Evolutionary conservation across 2,888 invertebrate genomes (phyloP), one percentile per base, ranked within the genome.

Genomic region (Drosophila crucigera): DNA sequence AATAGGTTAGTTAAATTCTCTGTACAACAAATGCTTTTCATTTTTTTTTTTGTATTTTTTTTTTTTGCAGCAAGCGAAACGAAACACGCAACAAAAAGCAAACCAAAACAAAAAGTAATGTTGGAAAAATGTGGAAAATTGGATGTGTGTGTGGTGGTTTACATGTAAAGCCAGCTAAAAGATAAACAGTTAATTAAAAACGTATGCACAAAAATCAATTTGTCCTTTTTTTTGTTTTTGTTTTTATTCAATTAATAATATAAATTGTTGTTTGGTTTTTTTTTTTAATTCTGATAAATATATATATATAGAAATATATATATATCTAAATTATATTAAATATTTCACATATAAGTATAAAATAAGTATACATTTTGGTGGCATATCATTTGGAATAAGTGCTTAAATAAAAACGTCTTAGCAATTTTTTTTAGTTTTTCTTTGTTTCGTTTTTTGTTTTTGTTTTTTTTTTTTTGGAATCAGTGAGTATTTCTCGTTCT

Each of bases 1-100:
- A 92, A 92, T 92, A 91, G 92, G 92, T 92, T 92, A 92, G 92
- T 92, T 77, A 91, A 90, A 90, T 87, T 89, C 84, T 76, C 82
- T 74, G 80, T 75, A 84, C 82, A 85, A 78, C 80, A 80, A 64
- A 37, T 56, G 28, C 43, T 58, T 31, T 43, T 53, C 28, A 16
- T 49, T 58, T 49, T 49, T 25, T 25, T 25, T 65, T 47, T 53
- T 35, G 6, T 19, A 1, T 22, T 39, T 50, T 35, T 19, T 28
- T 7, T 22, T 56, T 22, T 56, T 56, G 19, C 41, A 56, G 56
- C 37, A 56, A 53, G 52, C 60, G 59, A 59, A 59, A 59, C 53
- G 39, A 56, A 71, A 62, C 62, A 59, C 66, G 49, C 22, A 73
- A 55, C 65, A 52, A 53, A 62, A 64, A 56, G 68, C 55, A 59